Evolutionary conservation across 2,888 invertebrate species (phyloP).

Genomic region (Plemyria rubiginata): DNA sequence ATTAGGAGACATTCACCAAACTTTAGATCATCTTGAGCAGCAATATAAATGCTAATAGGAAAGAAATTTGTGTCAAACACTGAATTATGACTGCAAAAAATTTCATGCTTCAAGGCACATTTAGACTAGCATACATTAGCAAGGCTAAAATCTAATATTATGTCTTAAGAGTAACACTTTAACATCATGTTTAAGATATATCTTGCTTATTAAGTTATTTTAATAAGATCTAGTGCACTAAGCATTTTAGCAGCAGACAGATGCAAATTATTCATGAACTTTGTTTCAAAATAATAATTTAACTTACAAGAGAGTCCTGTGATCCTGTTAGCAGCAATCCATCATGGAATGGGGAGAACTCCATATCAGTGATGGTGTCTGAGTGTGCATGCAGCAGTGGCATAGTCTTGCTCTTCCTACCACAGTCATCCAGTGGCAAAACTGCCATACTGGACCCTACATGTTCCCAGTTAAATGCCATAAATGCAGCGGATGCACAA

Average conservation of each 20-base stretch:
- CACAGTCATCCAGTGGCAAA: constrained; percentile 94
- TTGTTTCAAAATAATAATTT: background rate
- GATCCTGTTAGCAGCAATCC: constrained; percentile 95
- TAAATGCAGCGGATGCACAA: constrained; percentile 95
- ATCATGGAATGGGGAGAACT: constrained; percentile 98
- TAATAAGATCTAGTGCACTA: no score
- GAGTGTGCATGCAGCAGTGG: constrained; percentile 93
- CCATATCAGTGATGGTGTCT: constrained; percentile 97
- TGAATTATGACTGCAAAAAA: constrained; percentile 27
- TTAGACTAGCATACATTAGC: constrained; percentile 27
- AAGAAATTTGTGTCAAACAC: constrained; percentile 22
- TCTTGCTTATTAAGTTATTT: background rate
- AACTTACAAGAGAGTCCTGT: constrained; percentile 91
- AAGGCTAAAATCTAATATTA: constrained; percentile 26
- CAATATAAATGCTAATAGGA: constrained; percentile 30
- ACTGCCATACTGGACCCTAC: constrained; percentile 96
- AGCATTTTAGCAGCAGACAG: no score
- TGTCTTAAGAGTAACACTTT: constrained; percentile 1
- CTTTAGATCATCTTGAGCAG: constrained; percentile 9
- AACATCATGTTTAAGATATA: constrained; percentile 8
- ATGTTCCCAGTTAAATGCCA: constrained; percentile 98
- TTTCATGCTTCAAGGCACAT: constrained; percentile 31
- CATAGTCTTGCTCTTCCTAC: constrained; percentile 95
- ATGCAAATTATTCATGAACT: no score
- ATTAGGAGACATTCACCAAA: background rate